Percentiles rank a stretch among this genome's conserved stretches.
Conservation (phyloP, 1,140 invertebrate genomes). For the Calycopis cecrops region DNA sequence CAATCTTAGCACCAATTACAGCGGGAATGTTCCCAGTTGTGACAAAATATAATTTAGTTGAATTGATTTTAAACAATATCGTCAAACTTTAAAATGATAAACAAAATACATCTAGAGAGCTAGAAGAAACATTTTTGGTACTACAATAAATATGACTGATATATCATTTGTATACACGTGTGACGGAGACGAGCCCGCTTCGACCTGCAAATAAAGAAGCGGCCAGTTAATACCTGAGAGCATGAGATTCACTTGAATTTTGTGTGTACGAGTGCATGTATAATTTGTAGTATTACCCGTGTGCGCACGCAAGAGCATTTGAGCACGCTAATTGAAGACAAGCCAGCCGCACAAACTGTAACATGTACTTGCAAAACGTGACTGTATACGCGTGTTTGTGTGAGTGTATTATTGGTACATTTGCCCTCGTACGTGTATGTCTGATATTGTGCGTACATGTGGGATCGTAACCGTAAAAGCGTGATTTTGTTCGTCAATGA, state of each 20-base stretch:
- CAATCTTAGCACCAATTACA: slow-evolving; percentile 26
- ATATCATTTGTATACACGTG: slow-evolving; percentile 32
- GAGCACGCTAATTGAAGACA: too few relatives aligned
- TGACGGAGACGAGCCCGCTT: slow-evolving; percentile 31
- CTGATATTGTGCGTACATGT: too few relatives aligned
- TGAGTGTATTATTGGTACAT: too few relatives aligned
- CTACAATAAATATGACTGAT: slow-evolving; percentile 50
- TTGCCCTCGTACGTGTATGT: too few relatives aligned
- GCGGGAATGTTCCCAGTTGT: slow-evolving; percentile 17
- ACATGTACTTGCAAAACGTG: too few relatives aligned
- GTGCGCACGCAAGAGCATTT: too few relatives aligned
- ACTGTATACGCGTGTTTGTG: too few relatives aligned
- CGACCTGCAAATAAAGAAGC: slow-evolving; percentile 38
- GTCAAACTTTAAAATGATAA: slow-evolving; percentile 32
- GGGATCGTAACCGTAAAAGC: too few relatives aligned
- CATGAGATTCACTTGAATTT: background rate
- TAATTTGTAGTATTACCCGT: too few relatives aligned
- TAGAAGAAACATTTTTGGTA: slow-evolving; percentile 52
- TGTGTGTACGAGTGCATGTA: background rate
- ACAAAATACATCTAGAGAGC: slow-evolving; percentile 51
- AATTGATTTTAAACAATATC: slow-evolving; percentile 46
- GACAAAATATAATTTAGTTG: slow-evolving; percentile 24
- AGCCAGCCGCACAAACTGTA: too few relatives aligned
- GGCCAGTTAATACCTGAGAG: background rate
- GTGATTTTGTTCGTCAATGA: too few relatives aligned